Percentiles rank a stretch among this genome's conserved stretches.
Conservation (phyloP, 2,888 invertebrate species). For the Lypha dubia region DNA sequence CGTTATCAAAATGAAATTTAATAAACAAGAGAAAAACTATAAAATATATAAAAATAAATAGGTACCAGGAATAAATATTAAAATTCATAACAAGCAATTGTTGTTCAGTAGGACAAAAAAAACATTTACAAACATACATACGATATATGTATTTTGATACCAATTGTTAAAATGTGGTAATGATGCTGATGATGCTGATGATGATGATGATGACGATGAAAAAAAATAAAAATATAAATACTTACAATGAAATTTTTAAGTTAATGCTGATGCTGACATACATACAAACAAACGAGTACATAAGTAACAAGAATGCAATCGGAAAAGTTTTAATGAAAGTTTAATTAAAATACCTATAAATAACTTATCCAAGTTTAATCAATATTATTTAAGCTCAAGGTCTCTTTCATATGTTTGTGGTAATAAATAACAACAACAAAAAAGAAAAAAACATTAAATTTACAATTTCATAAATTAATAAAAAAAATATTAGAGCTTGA, state of each 20-base stretch:
- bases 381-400: no score
- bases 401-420: no score
- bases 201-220: neutral
- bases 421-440: no score
- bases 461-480: no score
- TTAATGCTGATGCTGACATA: neutral
- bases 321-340: neutral
- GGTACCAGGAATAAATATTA: neutral
- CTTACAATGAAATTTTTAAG: neutral
- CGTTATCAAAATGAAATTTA: neutral
- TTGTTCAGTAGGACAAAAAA: neutral
- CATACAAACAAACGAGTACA: no score
- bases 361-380: no score
- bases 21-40: neutral
- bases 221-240: neutral
- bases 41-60: neutral
- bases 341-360: neutral
- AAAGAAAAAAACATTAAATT: no score
- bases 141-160: neutral
- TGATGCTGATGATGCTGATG: neutral
- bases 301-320: neutral
- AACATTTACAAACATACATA: neutral
- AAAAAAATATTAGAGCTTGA: no score
- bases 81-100: neutral
- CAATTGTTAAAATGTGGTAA: neutral